phyloP scores from a whole-genome alignment of 2,113 vertebrate species.

The Macrotis lagotis region DNA sequence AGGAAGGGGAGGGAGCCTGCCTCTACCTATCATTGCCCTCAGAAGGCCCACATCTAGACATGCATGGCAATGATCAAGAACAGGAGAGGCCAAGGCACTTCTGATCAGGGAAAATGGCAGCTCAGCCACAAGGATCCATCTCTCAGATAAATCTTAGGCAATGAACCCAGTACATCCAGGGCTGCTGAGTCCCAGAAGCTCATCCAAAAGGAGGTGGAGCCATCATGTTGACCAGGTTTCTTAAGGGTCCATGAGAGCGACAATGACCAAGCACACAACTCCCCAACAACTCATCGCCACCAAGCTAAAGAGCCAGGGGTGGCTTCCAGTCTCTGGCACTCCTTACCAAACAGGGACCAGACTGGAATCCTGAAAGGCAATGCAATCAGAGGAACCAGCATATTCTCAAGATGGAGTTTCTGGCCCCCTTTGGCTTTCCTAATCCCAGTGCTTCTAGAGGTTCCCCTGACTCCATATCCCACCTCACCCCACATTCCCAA shows the following conservation, averaged over 20 bases:
- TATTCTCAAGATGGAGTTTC: neutral
- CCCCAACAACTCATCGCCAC: too few species aligned
- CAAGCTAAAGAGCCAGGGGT: neutral
- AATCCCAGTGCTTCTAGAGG: neutral
- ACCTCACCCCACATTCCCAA: neutral
- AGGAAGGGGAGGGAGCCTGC: neutral
- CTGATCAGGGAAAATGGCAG: neutral
- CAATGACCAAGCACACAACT: too few species aligned
- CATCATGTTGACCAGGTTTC: neutral
- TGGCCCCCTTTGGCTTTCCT: neutral
- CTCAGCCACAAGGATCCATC: neutral
- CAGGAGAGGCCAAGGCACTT: neutral
- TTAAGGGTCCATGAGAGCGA: neutral
- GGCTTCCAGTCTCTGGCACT: too few species aligned
- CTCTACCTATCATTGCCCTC: too few species aligned
- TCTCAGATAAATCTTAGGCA: neutral
- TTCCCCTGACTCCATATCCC: neutral
- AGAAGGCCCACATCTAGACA: neutral
- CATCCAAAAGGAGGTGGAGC: neutral
- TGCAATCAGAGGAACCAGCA: neutral
- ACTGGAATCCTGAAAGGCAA: too few species aligned
- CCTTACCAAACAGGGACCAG: neutral
- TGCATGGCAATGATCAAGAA: too few species aligned
- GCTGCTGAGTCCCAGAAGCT: neutral
- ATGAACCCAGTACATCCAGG: too few species aligned